phyloP scores from a whole-genome alignment of 2,888 invertebrate species.

The Diaperis boleti region DNA sequence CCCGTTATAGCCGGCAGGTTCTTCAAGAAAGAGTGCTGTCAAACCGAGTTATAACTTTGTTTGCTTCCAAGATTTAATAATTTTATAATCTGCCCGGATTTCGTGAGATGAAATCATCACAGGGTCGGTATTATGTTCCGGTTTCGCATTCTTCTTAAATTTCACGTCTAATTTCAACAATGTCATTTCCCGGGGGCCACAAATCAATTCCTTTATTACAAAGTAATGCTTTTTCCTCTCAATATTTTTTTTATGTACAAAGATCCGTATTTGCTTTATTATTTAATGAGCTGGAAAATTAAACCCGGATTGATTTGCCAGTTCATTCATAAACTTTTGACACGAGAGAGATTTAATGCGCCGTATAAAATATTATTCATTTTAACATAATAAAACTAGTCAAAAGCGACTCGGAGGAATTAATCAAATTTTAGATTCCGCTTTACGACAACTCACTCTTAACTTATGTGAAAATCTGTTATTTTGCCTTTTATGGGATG shows the following conservation, averaged over 20 bases:
- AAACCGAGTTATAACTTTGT: slow-evolving; percentile 50
- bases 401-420: background rate
- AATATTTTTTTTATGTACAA: background rate
- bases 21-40: slow-evolving; percentile 42
- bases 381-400: slow-evolving; percentile 6
- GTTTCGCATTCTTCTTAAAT: slow-evolving; percentile 13
- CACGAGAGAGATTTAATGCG: slow-evolving; percentile 3
- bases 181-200: slow-evolving; percentile 6
- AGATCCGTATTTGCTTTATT: slow-evolving; percentile 5
- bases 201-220: slow-evolving; percentile 4
- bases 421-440: background rate
- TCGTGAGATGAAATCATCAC: background rate
- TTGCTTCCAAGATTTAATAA: slow-evolving; percentile 46
- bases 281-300: slow-evolving; percentile 3
- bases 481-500: no score
- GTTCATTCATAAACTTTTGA: background rate
- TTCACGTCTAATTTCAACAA: slow-evolving; percentile 6
- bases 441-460: background rate
- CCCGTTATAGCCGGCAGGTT: slow-evolving; percentile 43
- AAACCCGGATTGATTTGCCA: slow-evolving; percentile 2
- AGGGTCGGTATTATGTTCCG: slow-evolving; percentile 2
- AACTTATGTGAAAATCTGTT: background rate
- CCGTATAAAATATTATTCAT: background rate
- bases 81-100: slow-evolving; percentile 42
- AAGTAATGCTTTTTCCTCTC: background rate